phyloP scores from a whole-genome alignment of 2,797 vertebrate species.

The Staurois parvus region DNA sequence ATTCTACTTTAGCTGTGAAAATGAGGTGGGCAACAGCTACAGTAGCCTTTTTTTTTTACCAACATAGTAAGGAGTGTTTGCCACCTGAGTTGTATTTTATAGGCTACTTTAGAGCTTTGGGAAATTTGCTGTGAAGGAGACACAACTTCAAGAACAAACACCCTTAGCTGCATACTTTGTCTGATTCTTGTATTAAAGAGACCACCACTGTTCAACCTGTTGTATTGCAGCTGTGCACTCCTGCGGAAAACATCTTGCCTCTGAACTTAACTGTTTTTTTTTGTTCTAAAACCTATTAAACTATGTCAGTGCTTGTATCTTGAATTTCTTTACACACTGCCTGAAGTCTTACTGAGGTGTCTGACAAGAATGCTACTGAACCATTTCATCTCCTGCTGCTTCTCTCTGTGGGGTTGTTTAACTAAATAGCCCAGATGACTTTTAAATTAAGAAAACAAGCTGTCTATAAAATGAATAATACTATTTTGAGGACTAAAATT shows the following conservation, averaged over 20 bases:
- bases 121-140: constrained; percentile 42
- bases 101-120: constrained; percentile 40
- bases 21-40: constrained; percentile 20
- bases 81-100: constrained; percentile 58
- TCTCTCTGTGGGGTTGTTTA: constrained; percentile 40
- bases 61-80: constrained; percentile 20
- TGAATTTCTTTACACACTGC: constrained; percentile 52
- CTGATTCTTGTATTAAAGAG: constrained; percentile 48
- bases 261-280: constrained; percentile 48
- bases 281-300: constrained; percentile 49
- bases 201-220: constrained; percentile 40
- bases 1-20: background rate
- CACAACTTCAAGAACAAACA: constrained; percentile 49
- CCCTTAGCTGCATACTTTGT: constrained; percentile 31
- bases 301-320: constrained; percentile 51
- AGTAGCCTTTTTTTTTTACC: constrained; percentile 42
- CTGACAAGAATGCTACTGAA: constrained; percentile 59
- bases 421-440: constrained; percentile 52
- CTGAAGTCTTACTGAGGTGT: constrained; percentile 47
- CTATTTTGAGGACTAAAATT: background rate
- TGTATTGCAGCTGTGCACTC: constrained; percentile 43
- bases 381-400: constrained; percentile 54
- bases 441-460: constrained; percentile 41
- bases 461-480: background rate
- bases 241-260: constrained; percentile 50